Evolutionary conservation across 35 echinoderm and acorn worm genomes (phyloP).

Genomic region (Nesometra sesokonis): DNA sequence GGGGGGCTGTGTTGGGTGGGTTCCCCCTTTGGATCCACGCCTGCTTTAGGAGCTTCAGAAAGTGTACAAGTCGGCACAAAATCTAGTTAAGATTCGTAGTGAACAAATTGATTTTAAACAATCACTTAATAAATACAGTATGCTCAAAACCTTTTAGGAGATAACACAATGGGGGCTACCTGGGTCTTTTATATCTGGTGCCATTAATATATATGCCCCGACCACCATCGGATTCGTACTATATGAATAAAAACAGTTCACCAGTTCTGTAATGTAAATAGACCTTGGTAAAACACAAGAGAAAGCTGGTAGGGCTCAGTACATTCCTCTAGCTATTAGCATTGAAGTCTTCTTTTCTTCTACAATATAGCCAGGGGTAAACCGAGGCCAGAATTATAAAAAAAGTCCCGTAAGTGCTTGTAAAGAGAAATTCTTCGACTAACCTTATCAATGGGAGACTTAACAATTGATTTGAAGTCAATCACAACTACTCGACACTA

Average conservation of each 20-base stretch:
- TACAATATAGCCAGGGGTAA: not conserved
- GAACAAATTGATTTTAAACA: not conserved
- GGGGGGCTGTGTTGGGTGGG: too few species aligned
- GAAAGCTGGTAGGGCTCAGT: not conserved
- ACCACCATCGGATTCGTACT: not conserved
- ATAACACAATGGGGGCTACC: not conserved
- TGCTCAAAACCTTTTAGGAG: not conserved
- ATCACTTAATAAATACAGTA: not conserved
- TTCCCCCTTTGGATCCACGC: too few species aligned
- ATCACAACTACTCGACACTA: too few species aligned
- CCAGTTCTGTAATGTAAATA: not conserved
- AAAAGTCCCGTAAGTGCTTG: not conserved
- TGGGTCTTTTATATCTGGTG: not conserved
- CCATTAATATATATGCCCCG: not conserved
- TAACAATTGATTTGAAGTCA: not conserved
- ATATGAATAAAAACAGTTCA: not conserved
- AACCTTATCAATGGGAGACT: not conserved
- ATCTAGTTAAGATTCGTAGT: too few species aligned
- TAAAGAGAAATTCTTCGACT: not conserved
- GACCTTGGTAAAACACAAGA: not conserved
- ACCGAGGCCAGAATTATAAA: not conserved
- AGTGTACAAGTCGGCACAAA: too few species aligned
- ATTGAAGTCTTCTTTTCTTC: not conserved
- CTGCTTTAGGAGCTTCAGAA: too few species aligned
- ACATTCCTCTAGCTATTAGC: too few species aligned